Base-by-base conservation (phyloP, 2,888 invertebrate genomes). In the Lordiphosa andalusiaca region DNA sequence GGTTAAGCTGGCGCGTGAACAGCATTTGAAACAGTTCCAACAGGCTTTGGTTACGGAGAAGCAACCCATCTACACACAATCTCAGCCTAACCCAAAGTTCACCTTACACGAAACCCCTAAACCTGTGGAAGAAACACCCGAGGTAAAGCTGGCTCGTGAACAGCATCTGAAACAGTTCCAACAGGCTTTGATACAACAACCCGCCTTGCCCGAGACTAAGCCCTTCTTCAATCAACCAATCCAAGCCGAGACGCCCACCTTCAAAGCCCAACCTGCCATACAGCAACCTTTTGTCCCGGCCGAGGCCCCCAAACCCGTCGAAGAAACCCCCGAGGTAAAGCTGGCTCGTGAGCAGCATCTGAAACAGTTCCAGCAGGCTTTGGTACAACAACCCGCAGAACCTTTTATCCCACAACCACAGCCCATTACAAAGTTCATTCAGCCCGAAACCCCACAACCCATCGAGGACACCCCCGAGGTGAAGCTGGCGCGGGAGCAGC, bases 311-410 rank as follows among this genome's bases (percentile, higher is more conserved):
- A 42, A 60, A 13, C 64, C 66, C 0, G 70, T 75, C 25, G 61
- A 76, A 53, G 87, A 86, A 13, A 85, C 80, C 0, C 66, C 75
- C 1, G 85, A 85, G 33, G 80, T 82, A 10, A 48, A 66, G 44
- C 67, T 68, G 7, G 86, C 87, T 0, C 84, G 86, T 5, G 80
- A 86, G 40, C 82, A 87, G 37, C 87, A 87, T 53, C 60, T 85
- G 23, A 77, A 73, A 38, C 63, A 68, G 10, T 71, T 72, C n/a
- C 66, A 69, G 23, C 84, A 82, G 40, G 77, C 81, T 3, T 62
- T 85, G 38, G 38, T 52, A 4, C 49, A 64, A 41, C 19, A 58
- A 2, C 71, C 67, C 0, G 25, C 25, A 1, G 6, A 25, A 64
- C 12, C 70, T 69, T 4, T 40, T 10, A 7, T 6, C 4, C 3